A percentile compares a stretch with the other conserved stretches of the same genome.
Evolutionary conservation across 2,888 invertebrate species (phyloP).

Genomic region (Agapostemon virescens): DNA sequence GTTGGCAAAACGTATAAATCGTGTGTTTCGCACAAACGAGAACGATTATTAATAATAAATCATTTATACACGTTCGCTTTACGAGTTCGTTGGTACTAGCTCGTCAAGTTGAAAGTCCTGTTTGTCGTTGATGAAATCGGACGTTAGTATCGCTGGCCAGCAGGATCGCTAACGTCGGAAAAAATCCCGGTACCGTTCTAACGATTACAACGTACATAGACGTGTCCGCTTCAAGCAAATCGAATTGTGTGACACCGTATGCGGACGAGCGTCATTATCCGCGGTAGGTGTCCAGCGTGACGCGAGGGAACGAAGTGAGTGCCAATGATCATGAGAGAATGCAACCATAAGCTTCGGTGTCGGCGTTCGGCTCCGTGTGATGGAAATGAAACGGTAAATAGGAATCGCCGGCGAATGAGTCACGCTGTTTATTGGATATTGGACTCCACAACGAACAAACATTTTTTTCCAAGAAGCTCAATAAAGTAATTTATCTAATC

Average conservation of each 20-base stretch:
- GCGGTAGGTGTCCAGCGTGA: conserved; percentile 51
- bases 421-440: conserved; percentile 20
- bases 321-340: conserved; percentile 41
- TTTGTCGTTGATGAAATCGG: conserved; percentile 26
- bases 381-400: conserved; percentile 25
- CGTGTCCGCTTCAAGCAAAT: conserved; percentile 20
- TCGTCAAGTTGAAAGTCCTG: not conserved
- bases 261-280: conserved; percentile 54
- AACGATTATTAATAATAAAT: not conserved
- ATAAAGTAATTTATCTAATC: not conserved
- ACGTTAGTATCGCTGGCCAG: conserved; percentile 31
- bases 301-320: conserved; percentile 28
- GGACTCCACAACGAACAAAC: not conserved
- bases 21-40: not conserved
- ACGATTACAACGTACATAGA: conserved; percentile 32
- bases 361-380: not conserved
- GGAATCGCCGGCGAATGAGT: not conserved
- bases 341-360: conserved; percentile 19
- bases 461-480: not conserved
- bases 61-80: conserved; percentile 10
- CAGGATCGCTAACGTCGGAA: conserved; percentile 22
- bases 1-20: too few relatives aligned
- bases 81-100: not conserved
- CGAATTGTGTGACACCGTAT: conserved; percentile 23
- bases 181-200: conserved; percentile 56